Percentiles rank a stretch among this genome's conserved stretches.
Evolutionary conservation across 2,797 vertebrate species (phyloP).

Genomic region (Scolopax rusticola): DNA sequence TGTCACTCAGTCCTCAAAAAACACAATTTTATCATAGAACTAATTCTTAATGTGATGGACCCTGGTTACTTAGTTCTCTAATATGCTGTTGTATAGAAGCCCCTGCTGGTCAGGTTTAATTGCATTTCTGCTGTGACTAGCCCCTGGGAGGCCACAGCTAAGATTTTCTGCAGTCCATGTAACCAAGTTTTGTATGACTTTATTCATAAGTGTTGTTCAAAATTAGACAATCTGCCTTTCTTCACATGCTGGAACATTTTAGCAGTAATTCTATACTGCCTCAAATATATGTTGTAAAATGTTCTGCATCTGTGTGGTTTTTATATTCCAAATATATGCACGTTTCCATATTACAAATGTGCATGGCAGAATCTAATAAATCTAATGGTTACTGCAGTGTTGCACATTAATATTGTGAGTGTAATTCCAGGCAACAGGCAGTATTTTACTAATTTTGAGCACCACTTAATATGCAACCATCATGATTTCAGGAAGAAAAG

Average conservation of each 20-base stretch:
- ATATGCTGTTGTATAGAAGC: not conserved
- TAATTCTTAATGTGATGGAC: not conserved
- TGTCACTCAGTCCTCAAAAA: not conserved
- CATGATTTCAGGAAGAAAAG: not conserved
- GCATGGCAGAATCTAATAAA: conserved; percentile 15
- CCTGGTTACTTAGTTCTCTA: not conserved
- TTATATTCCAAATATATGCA: not conserved
- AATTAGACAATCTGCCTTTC: conserved; percentile 20
- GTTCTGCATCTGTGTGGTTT: conserved; percentile 21
- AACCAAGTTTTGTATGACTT: not conserved
- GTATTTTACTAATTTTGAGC: not conserved
- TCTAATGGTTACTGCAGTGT: not conserved
- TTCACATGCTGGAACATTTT: conserved; percentile 20
- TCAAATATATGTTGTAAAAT: conserved; percentile 14
- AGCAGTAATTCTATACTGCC: conserved; percentile 27
- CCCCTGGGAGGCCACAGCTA: not conserved
- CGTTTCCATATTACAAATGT: conserved; percentile 24
- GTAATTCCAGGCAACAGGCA: not conserved
- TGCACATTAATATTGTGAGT: not conserved
- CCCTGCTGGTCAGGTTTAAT: not conserved
- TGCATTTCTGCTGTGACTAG: not conserved
- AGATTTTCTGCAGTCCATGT: not conserved
- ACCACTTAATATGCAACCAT: not conserved
- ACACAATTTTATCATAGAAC: not conserved
- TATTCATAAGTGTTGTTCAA: not conserved